Conservation (phyloP, 2,797 vertebrate species). For the Natrix natrix region DNA sequence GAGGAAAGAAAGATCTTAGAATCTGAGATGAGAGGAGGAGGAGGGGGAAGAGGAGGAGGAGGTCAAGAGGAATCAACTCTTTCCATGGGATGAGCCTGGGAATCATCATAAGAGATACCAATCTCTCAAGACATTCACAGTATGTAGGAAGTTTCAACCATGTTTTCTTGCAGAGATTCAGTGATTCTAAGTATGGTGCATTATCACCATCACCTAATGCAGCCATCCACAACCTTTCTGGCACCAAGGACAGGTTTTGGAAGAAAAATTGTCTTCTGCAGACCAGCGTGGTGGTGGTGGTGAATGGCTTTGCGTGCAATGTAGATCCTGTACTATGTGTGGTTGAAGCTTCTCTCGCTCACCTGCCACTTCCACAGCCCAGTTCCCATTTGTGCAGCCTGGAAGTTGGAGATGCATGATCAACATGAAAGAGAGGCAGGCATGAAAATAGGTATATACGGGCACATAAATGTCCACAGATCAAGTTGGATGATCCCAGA, state of each 20-base stretch:
- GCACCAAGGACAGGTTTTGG: background rate
- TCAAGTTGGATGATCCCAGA: background rate
- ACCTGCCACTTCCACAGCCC: no score
- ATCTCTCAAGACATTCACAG: background rate
- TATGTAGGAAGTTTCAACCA: background rate
- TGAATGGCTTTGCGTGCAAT: background rate
- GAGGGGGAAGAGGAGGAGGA: no score
- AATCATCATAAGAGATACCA: background rate
- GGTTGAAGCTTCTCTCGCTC: background rate
- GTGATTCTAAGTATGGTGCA: background rate
- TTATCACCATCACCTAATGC: background rate
- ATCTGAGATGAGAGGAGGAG: background rate
- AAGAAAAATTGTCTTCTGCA: background rate
- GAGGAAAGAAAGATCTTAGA: background rate
- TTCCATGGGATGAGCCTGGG: background rate
- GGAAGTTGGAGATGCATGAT: background rate
- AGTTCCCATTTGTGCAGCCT: background rate
- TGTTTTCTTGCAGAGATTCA: background rate
- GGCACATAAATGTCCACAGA: background rate
- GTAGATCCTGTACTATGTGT: background rate
- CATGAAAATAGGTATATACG: background rate
- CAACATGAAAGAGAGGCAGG: background rate
- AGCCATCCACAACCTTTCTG: background rate
- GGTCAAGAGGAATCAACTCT: no score
- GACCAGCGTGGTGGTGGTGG: background rate